phyloP scores from a whole-genome alignment of 2,797 vertebrate genomes.

The Poecilia velifera region DNA sequence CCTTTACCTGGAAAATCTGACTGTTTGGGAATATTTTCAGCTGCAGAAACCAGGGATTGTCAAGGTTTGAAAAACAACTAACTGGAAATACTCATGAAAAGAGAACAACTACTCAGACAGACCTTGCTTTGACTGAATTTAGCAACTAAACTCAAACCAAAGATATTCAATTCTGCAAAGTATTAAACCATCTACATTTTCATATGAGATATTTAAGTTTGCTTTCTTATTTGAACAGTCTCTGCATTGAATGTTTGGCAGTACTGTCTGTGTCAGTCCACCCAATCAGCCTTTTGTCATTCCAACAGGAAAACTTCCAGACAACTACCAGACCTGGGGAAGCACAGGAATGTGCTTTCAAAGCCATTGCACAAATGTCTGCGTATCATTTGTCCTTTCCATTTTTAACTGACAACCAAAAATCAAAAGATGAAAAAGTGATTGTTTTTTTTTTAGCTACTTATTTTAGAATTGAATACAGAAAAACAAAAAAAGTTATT shows the following conservation, averaged over 20 bases:
- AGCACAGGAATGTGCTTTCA: not conserved
- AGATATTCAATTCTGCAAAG: not conserved
- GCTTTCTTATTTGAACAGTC: not conserved
- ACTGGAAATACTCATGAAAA: not conserved
- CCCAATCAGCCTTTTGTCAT: not conserved
- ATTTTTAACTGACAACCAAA: not conserved
- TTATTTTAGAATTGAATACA: not conserved
- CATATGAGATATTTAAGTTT: not conserved
- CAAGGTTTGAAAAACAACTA: not conserved
- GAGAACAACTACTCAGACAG: not conserved
- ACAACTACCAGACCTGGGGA: not conserved
- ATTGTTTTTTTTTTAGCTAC: not conserved
- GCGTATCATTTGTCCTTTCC: not conserved
- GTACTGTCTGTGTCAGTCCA: not conserved
- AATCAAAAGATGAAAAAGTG: not conserved
- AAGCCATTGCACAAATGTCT: not conserved
- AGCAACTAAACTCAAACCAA: not conserved
- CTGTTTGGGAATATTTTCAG: not conserved
- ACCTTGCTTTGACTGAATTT: not conserved
- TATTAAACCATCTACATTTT: not conserved
- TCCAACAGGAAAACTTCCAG: not conserved
- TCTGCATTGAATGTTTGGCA: not conserved
- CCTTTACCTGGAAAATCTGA: not conserved
- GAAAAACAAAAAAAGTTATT: not conserved
- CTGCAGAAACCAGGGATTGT: not conserved